Percentiles rank a stretch among this genome's conserved stretches.
Conservation (phyloP, 1,140 invertebrate species). For the Lanistes nyassanus region DNA sequence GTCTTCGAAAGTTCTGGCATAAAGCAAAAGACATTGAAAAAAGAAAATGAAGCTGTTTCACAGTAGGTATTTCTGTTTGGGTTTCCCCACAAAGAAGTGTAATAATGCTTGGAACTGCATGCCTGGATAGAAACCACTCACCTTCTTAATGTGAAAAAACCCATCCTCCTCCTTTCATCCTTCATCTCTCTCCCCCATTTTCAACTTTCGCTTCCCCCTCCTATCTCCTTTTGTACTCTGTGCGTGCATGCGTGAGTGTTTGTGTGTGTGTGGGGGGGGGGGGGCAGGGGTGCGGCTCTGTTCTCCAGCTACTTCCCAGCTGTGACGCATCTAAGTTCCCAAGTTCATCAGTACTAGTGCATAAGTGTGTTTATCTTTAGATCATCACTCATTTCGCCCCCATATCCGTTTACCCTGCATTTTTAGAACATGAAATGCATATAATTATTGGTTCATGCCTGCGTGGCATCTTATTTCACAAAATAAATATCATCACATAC, state of each 20-base stretch:
- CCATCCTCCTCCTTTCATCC: neutral
- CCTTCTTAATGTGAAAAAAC: too few relatives aligned
- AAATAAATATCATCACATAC: too few relatives aligned
- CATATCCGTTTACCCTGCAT: too few relatives aligned
- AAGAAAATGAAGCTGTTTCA: neutral
- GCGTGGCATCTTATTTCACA: too few relatives aligned
- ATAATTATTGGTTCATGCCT: too few relatives aligned
- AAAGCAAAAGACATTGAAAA: neutral
- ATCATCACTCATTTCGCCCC: too few relatives aligned
- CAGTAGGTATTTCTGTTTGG: neutral
- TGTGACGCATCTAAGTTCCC: neutral
- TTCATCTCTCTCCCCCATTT: neutral
- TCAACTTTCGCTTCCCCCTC: neutral
- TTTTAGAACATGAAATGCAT: too few relatives aligned
- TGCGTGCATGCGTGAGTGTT: too few relatives aligned
- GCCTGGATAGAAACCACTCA: neutral
- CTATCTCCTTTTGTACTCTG: neutral
- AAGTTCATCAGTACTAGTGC: neutral
- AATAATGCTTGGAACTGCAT: neutral
- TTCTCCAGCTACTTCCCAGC: conserved; percentile 1
- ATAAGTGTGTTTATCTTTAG: neutral
- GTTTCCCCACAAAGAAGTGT: neutral
- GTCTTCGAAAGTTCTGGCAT: neutral
- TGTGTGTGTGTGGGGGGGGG: too few relatives aligned
- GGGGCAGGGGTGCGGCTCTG: too few relatives aligned